Percentiles rank a stretch among this genome's conserved stretches.
These are phyloP conservation scores for Nomada flava DNA, from an alignment of 2,888 invertebrate genomes.

Conservation along the genomic window DNA sequence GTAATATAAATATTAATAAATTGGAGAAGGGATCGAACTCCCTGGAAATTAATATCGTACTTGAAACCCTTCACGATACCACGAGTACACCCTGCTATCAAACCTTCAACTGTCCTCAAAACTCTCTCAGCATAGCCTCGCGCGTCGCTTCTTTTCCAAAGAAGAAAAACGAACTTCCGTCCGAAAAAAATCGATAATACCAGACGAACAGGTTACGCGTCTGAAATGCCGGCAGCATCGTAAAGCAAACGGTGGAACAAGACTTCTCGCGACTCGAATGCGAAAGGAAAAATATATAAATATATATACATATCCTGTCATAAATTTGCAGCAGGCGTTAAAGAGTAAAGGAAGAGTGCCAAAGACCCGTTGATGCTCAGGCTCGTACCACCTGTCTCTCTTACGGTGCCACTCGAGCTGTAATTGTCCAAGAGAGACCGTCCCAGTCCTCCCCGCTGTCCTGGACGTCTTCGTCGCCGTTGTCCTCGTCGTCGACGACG, in stretches of 20 bases:
- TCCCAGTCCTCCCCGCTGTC: constrained; percentile 64
- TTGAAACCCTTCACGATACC: too few species aligned
- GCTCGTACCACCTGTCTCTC: constrained; percentile 76
- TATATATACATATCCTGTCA: constrained; percentile 46
- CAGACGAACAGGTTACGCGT: neutral
- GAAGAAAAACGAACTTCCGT: too few species aligned
- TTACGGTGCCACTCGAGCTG: constrained; percentile 73
- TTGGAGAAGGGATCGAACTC: too few species aligned
- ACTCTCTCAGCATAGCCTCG: too few species aligned
- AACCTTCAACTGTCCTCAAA: too few species aligned
- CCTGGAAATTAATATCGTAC: too few species aligned
- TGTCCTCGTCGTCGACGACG: constrained; percentile 14
- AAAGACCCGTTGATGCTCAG: constrained; percentile 56
- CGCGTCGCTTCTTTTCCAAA: too few species aligned
- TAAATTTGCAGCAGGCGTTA: constrained; percentile 58
- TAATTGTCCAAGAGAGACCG: constrained; percentile 77
- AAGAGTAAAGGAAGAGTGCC: constrained; percentile 24
- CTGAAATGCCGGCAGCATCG: constrained; percentile 8
- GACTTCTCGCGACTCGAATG: constrained; percentile 7
- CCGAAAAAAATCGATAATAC: neutral
- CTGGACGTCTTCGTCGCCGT: constrained; percentile 60
- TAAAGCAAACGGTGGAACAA: constrained; percentile 26
- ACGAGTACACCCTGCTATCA: too few species aligned
- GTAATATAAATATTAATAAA: too few species aligned
- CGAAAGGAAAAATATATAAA: constrained; percentile 46